Evolutionary conservation across 53 echinoderm and acorn worm species (phyloP).

Genomic region (Glandiceps talaboti): DNA sequence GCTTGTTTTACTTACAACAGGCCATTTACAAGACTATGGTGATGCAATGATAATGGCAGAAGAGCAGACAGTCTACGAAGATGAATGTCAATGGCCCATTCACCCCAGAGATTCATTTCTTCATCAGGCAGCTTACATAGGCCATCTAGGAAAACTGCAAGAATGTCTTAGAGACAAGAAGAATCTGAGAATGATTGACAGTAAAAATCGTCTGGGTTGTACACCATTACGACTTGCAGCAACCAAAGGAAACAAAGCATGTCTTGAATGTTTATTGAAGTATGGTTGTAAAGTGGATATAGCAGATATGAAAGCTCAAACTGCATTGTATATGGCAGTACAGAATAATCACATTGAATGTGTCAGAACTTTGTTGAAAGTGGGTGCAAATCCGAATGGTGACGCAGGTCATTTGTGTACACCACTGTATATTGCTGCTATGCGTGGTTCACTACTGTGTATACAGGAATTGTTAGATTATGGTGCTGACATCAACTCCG

Average conservation of each 20-base stretch:
- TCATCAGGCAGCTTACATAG: constrained; percentile 41
- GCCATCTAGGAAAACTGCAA: constrained; percentile 25
- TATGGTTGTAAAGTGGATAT: constrained; percentile 31
- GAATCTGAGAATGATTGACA: constrained; percentile 18
- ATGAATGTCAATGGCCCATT: not conserved
- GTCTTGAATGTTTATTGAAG: constrained; percentile 26
- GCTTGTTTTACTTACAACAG: too few relatives aligned
- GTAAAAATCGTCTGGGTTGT: constrained; percentile 48
- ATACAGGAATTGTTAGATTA: constrained; percentile 30
- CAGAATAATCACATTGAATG: constrained; percentile 46
- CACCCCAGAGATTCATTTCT: constrained; percentile 27
- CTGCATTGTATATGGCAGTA: constrained; percentile 49
- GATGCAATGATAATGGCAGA: too few relatives aligned
- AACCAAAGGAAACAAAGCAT: constrained; percentile 28
- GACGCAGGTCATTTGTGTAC: constrained; percentile 34
- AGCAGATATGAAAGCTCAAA: constrained; percentile 50
- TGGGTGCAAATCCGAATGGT: constrained; percentile 47
- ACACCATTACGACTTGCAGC: constrained; percentile 56
- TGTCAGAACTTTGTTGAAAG: constrained; percentile 19
- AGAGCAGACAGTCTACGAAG: not conserved
- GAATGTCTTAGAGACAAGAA: constrained; percentile 21
- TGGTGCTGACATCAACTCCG: constrained; percentile 44
- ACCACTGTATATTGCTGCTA: constrained; percentile 46
- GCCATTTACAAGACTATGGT: too few relatives aligned
- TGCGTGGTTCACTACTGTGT: constrained; percentile 38